Evolutionary conservation across 2,888 invertebrate species (phyloP), one percentile per base, ranked within the genome.

Genomic region (Cinara cedri): DNA sequence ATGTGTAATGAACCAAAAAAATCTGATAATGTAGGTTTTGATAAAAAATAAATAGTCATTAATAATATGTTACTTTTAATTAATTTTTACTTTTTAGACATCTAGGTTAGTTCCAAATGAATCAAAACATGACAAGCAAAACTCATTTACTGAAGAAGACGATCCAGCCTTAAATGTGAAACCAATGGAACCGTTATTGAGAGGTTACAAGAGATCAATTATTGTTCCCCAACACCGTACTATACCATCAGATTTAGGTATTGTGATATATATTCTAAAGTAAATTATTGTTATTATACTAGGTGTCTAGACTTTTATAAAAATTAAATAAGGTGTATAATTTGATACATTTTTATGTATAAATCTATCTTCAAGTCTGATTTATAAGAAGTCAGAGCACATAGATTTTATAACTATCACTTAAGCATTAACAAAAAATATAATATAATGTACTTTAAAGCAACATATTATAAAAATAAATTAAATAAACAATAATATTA

Each of bases 171-270:
- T 78, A 42, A 91, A 91, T 83, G 92, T 95, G 16, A 90, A 96
- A 86, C 97, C 97, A 0, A 97, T 97, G 97, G 91, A 95, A 83
- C 97, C 97, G 1, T 87, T 97, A 72, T 87, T 94, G 24, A 88
- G 93, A 80, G 92, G 91, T 34, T 94, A 94, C 84, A 93, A 92
- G 80, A 80, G 83, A 66, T 82, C 82, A 24, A 82, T 83, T 60
- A 83, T 82, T 57, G 82, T 83, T 62, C 80, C 83, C 1, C 83
- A 83, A 26, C 72, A 81, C 14, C 74, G 80, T 16, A 82, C 81
- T 60, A 68, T 81, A 70, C 81, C 81, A 19, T 74, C 70, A 54
- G 74, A 72, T 34, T 70, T 78, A 42, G 78, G 78, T 78, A 78
- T 68, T 55, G 26, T 1, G 34, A 74, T 51, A n/a, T 8, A 51